Conservation (phyloP, 2,797 vertebrate species). For the Astyanax mexicanus region DNA sequence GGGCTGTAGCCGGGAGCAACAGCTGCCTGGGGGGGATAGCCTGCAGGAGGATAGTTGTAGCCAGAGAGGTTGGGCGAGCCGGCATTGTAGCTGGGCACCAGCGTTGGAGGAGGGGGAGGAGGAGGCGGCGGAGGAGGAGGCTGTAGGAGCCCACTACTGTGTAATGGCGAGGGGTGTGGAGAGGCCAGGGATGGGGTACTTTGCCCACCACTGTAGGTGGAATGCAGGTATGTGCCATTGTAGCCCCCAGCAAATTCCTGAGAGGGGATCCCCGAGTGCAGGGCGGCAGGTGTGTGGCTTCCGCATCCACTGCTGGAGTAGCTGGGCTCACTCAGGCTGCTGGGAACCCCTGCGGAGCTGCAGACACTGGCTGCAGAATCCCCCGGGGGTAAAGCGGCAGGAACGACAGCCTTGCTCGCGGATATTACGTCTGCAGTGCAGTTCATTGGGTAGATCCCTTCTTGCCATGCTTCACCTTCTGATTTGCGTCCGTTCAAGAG, state of each 20-base stretch:
- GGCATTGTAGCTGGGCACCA: constrained; percentile 94
- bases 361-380: constrained; percentile 94
- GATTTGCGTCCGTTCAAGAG: constrained; percentile 95
- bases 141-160: constrained; percentile 94
- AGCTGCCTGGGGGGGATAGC: constrained; percentile 93
- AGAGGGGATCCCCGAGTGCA: constrained; percentile 95
- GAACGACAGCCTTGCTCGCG: constrained; percentile 94
- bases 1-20: constrained; percentile 95
- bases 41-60: constrained; percentile 94
- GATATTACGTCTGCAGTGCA: constrained; percentile 95
- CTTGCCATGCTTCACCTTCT: constrained; percentile 96
- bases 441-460: constrained; percentile 97
- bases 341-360: constrained; percentile 92
- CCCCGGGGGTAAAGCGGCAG: constrained; percentile 89
- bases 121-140: constrained; percentile 83
- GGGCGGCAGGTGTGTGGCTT: constrained; percentile 91
- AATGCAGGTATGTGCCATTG: constrained; percentile 96
- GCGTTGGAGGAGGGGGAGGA: constrained; percentile 86
- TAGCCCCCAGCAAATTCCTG: constrained; percentile 97
- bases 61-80: constrained; percentile 93
- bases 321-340: constrained; percentile 94
- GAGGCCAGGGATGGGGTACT: constrained; percentile 92
- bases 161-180: constrained; percentile 95
- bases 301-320: constrained; percentile 96
- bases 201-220: constrained; percentile 92